A percentile compares a stretch with the other conserved stretches of the same genome.
Evolutionary conservation across 1,140 invertebrate genomes (phyloP).

Genomic region (Oncopodura yosiiana): DNA sequence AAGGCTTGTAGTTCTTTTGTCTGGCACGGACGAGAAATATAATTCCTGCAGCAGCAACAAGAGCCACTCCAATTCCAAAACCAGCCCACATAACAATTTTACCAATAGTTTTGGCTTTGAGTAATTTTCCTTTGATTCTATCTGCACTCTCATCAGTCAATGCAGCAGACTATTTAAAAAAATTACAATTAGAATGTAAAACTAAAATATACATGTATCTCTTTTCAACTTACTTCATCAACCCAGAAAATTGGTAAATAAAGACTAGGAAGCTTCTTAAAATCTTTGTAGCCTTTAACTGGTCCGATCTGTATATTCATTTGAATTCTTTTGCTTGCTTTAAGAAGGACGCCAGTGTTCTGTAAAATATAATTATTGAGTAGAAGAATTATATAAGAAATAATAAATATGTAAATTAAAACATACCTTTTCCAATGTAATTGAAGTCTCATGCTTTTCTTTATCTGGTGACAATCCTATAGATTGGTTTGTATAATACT

Average conservation of each 20-base stretch:
- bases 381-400: not conserved
- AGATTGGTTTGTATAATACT: not conserved
- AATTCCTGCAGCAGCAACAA: conserved; percentile 11
- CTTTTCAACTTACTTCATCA: conserved; percentile 14
- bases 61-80: conserved; percentile 8
- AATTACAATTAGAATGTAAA: too few species aligned
- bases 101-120: conserved; percentile 11
- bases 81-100: conserved; percentile 17
- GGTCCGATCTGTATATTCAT: conserved; percentile 16
- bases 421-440: conserved; percentile 20
- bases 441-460: conserved; percentile 18
- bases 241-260: conserved; percentile 19
- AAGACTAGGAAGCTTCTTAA: conserved; percentile 16
- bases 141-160: conserved; percentile 16
- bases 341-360: conserved; percentile 19
- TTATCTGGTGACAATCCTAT: conserved; percentile 18
- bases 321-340: conserved; percentile 20
- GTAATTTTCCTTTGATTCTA: conserved; percentile 11
- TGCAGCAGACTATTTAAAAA: conserved; percentile 16
- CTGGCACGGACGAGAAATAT: not conserved
- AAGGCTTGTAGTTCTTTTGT: too few species aligned
- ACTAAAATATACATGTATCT: too few species aligned
- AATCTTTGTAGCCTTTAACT: not conserved
- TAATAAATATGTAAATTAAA: not conserved
- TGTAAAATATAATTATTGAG: conserved; percentile 18